These are phyloP conservation scores for Silurus meridionalis DNA, from an alignment of 2,113 vertebrate genomes.

Conservation along the genomic window DNA sequence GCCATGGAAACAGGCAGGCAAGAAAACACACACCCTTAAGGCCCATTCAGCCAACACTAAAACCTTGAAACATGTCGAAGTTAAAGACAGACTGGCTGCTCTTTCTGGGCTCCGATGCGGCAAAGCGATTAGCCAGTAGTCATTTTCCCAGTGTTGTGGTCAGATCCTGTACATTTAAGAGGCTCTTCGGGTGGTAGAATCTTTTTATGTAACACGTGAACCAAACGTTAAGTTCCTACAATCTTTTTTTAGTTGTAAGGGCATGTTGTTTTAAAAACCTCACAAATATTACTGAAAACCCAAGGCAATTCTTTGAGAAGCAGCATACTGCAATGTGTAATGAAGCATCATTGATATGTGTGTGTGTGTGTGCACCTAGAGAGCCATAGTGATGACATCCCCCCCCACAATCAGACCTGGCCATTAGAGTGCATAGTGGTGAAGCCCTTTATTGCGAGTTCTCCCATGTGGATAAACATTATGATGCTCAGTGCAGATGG, in stretches of 20 bases:
- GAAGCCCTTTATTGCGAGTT: not conserved
- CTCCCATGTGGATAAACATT: not conserved
- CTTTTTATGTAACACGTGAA: not conserved
- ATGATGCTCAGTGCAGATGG: not conserved
- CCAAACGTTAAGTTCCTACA: not conserved
- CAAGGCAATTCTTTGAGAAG: not conserved
- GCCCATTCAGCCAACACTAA: not conserved
- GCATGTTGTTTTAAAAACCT: not conserved
- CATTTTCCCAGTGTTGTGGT: not conserved
- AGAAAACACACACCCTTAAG: slow-evolving; percentile 9
- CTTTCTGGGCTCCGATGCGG: not conserved
- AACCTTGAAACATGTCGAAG: slow-evolving; percentile 1
- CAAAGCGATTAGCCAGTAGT: not conserved
- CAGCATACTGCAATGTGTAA: not conserved
- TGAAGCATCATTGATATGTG: not conserved
- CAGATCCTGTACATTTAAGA: not conserved
- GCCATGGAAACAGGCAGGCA: slow-evolving; percentile 23
- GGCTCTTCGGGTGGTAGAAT: not conserved
- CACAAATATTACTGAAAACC: not conserved
- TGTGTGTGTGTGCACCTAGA: slow-evolving; percentile 1
- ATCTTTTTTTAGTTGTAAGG: not conserved
- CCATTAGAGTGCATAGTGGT: not conserved
- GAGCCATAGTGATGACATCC: not conserved
- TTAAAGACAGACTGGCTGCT: not conserved
- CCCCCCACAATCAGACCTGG: not conserved